These are phyloP conservation scores for Pelodiscus sinensis DNA, from an alignment of 2,113 vertebrate species.

Conservation along the genomic window DNA sequence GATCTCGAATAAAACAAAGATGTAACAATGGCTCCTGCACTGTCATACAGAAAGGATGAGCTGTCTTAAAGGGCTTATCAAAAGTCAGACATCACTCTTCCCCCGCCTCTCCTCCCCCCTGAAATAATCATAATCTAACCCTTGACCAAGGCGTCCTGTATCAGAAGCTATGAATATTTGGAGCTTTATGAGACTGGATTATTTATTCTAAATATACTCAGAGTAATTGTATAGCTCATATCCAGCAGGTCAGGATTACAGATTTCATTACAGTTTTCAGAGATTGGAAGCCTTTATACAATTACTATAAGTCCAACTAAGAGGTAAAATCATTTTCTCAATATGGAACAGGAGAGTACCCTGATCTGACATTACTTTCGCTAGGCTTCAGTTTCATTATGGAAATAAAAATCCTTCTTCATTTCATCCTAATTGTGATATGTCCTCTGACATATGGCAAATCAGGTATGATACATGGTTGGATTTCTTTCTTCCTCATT, in stretches of 20 bases:
- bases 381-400: constrained; percentile 55
- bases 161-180: constrained; percentile 69
- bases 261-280: constrained; percentile 80
- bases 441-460: not conserved
- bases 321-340: constrained; percentile 80
- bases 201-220: constrained; percentile 74
- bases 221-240: constrained; percentile 84
- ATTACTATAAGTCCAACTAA: constrained; percentile 80
- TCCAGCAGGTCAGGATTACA: constrained; percentile 85
- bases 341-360: constrained; percentile 70
- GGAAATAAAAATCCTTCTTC: constrained; percentile 28
- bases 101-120: not conserved
- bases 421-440: constrained; percentile 26
- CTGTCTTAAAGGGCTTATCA: constrained; percentile 39
- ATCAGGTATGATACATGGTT: constrained; percentile 13
- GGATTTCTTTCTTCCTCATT: not conserved
- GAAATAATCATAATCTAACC: constrained; percentile 65
- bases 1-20: not conserved
- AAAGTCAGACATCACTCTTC: constrained; percentile 38
- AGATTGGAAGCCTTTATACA: constrained; percentile 81
- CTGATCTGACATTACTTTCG: constrained; percentile 49
- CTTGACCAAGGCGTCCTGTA: constrained; percentile 44
- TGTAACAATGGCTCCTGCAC: constrained; percentile 3
- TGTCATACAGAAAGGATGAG: constrained; percentile 33
- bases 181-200: constrained; percentile 78